phyloP scores from a whole-genome alignment of 2,888 invertebrate genomes.

The Pecten maximus region DNA sequence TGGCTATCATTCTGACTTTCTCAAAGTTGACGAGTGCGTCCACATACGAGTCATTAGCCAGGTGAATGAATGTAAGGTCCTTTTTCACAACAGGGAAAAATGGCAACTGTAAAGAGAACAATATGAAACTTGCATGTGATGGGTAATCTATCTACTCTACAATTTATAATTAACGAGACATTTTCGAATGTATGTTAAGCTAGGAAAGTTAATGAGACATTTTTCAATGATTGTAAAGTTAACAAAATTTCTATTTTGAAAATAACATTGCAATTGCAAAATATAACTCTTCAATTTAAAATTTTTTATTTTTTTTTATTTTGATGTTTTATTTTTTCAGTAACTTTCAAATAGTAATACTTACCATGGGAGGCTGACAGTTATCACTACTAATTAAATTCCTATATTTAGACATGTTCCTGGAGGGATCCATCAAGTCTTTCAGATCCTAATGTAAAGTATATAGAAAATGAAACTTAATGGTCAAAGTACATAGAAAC shows the following conservation, averaged over 20 bases:
- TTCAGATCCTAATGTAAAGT: slow-evolving; percentile 88
- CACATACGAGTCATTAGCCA: slow-evolving; percentile 89
- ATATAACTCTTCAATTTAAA: no score
- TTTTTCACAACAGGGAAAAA: slow-evolving; percentile 85
- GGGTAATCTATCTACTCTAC: no score
- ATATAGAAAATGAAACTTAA: slow-evolving; percentile 23
- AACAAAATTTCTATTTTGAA: no score
- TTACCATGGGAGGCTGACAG: slow-evolving; percentile 91
- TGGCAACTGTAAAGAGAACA: slow-evolving; percentile 83
- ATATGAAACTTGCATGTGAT: no score
- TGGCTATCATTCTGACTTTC: slow-evolving; percentile 98
- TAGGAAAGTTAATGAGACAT: no score
- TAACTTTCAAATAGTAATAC: no score
- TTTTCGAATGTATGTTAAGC: no score
- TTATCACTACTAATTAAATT: slow-evolving; percentile 95
- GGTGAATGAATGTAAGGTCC: slow-evolving; percentile 98
- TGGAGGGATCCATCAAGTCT: slow-evolving; percentile 98
- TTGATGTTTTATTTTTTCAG: no score
- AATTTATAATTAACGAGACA: no score
- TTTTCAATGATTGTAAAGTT: no score
- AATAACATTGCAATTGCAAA: no score
- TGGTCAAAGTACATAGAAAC: background rate
- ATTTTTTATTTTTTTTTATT: no score
- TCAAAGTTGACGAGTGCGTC: slow-evolving; percentile 93
- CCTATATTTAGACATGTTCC: slow-evolving; percentile 99